Percentiles rank a stretch among this genome's conserved stretches.
These are phyloP conservation scores for Tragulus kanchil DNA, from an alignment of 2,113 vertebrate genomes.

Conservation along the genomic window DNA sequence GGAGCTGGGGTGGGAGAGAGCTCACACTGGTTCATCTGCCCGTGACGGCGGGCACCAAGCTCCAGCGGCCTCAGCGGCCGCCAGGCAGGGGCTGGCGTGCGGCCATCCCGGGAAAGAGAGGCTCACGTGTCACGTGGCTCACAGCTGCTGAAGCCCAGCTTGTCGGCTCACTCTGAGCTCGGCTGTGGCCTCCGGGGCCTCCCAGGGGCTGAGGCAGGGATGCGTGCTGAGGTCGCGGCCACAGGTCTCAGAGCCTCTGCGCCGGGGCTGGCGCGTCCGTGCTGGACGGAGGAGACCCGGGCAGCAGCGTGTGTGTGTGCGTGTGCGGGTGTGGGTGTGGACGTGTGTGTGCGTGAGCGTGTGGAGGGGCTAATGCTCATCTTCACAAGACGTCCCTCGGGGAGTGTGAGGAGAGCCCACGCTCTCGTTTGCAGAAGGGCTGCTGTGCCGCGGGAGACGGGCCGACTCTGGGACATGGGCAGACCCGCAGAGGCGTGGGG, in stretches of 20 bases:
- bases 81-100: background rate
- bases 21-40: accelerated
- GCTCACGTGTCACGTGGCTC: background rate
- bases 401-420: background rate
- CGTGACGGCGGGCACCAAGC: background rate
- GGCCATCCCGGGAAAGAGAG: background rate
- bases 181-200: background rate
- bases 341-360: accelerated
- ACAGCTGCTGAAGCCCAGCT: accelerated
- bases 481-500: background rate
- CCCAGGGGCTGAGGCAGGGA: background rate
- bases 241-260: background rate
- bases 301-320: too few relatives aligned
- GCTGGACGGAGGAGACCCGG: background rate
- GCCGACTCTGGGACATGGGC: too few relatives aligned
- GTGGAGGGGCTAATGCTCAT: background rate
- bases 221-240: background rate
- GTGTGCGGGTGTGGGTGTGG: background rate
- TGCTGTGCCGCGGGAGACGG: accelerated
- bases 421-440: background rate
- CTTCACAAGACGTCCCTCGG: background rate
- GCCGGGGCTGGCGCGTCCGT: background rate
- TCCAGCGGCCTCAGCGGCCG: too few relatives aligned
- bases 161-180: background rate
- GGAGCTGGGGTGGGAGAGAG: background rate